Evolutionary conservation across 1,140 invertebrate genomes (phyloP).

Genomic region (Aplysia californica): DNA sequence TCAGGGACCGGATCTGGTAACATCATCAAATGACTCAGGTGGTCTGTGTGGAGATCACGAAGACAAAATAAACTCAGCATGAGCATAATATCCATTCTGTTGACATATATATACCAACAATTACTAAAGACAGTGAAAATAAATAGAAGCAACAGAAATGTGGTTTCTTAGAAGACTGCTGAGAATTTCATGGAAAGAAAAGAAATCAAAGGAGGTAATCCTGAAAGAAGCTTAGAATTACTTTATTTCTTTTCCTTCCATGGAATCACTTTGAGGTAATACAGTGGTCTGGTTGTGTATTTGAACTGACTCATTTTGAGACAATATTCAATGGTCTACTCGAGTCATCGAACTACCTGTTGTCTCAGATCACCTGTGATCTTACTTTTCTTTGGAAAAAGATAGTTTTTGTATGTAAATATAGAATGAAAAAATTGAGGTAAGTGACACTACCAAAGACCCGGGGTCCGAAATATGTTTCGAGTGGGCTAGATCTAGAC

Average conservation of each 20-base stretch:
- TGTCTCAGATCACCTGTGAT: background rate
- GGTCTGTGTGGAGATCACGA: background rate
- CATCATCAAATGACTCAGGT: constrained; percentile 10
- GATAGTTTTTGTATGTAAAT: background rate
- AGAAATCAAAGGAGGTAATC: too few relatives aligned
- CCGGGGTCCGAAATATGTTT: too few relatives aligned
- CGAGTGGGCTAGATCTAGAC: too few relatives aligned
- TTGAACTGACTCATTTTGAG: background rate
- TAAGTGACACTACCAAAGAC: too few relatives aligned
- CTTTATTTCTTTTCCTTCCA: background rate
- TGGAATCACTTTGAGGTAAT: background rate
- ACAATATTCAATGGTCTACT: background rate
- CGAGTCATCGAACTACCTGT: background rate
- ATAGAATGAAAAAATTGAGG: background rate
- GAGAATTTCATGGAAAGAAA: too few relatives aligned
- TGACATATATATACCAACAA: background rate
- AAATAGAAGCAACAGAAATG: too few relatives aligned
- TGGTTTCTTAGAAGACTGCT: too few relatives aligned
- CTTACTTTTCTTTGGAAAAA: background rate
- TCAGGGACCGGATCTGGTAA: background rate
- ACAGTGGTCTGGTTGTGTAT: background rate
- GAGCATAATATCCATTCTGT: background rate
- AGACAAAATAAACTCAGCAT: background rate
- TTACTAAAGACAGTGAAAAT: too few relatives aligned
- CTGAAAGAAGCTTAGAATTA: background rate